Evolutionary conservation across 2,888 invertebrate species (phyloP).

Genomic region (Caenorhabditis becei): DNA sequence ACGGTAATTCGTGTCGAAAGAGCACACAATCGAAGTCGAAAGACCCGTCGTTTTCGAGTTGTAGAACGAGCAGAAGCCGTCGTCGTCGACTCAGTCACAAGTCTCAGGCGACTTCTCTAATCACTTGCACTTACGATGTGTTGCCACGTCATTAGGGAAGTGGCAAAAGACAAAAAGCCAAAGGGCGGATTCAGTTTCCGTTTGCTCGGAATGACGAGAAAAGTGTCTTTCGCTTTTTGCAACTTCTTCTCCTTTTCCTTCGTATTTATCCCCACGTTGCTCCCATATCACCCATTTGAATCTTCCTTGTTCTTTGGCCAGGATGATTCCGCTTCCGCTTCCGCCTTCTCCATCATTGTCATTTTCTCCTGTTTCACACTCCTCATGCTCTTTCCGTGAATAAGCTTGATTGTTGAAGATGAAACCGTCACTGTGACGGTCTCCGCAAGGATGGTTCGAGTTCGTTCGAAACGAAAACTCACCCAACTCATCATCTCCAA

Average conservation of each 20-base stretch:
- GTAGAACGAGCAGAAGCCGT: not conserved
- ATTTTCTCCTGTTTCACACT: not conserved
- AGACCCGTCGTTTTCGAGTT: conserved; percentile 3
- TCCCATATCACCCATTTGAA: conserved; percentile 12
- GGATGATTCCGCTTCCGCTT: not conserved
- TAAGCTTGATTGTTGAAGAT: too few relatives aligned
- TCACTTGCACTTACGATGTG: conserved; percentile 7
- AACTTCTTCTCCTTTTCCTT: not conserved
- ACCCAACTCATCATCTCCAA: conserved; percentile 75
- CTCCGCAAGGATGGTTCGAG: conserved; percentile 22
- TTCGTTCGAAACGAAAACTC: conserved; percentile 62
- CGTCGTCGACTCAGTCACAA: too few relatives aligned
- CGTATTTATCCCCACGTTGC: not conserved
- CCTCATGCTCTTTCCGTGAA: not conserved
- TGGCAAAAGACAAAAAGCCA: not conserved
- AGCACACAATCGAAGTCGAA: conserved; percentile 26
- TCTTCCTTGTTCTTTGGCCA: not conserved
- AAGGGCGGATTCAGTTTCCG: not conserved
- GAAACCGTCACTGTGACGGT: conserved; percentile 6
- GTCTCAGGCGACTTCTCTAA: not conserved
- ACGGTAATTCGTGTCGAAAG: conserved; percentile 56
- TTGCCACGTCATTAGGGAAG: conserved; percentile 31
- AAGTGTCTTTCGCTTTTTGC: not conserved
- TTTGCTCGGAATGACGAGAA: conserved; percentile 2
- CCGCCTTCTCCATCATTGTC: not conserved